Evolutionary conservation across 2,113 vertebrate genomes (phyloP), one percentile per base, ranked within the genome.

Genomic region (Nothobranchius furzeri): DNA sequence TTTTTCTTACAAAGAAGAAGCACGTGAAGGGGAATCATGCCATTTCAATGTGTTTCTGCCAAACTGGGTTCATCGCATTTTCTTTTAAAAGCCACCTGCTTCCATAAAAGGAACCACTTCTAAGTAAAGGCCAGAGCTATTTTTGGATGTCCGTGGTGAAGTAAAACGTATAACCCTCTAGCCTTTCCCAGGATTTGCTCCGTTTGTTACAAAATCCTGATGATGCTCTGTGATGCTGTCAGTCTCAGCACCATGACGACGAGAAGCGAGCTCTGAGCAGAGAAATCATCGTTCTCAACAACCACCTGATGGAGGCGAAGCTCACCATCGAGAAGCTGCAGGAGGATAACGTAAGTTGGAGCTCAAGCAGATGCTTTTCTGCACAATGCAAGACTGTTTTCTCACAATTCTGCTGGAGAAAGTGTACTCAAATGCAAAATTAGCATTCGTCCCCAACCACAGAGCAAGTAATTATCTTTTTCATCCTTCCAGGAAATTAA

Each of bases 221-320:
- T n/a, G 45, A 68, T 25, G 48, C 12, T 3, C 36, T 68, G 12
- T 47, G 40, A 12, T 61, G 24, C 58, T 7, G 67, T 89, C 25
- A 99, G 98, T 94, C 95, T 46, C 95, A 98, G 87, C 96, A 96
- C 77, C 96, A 98, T 0, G 97, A 99, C 54, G 96, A 99, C 48
- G 96, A 99, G 90, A 99, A 98, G 82, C 93, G 95, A 58, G 96
- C 96, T 2, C 90, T 99, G 84, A 98, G 95, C 89, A 93, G 96
- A 40, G 96, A 99, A 93, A 97, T 99, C 57, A 96, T 98, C 35
- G 96, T 96, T 46, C 96, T 99, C 72, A 98, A 97, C 87, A 98
- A 96, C 90, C 97, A 97, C 79, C 92, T 99, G 86, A 94, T 98
- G 92, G 97, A 99, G 89, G 96, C 98, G 56, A 99, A 98, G 88